Percentiles rank a stretch among this genome's conserved stretches.
These are phyloP conservation scores for Plectropomus leopardus DNA, from an alignment of 2,113 vertebrate species.

Conservation along the genomic window DNA sequence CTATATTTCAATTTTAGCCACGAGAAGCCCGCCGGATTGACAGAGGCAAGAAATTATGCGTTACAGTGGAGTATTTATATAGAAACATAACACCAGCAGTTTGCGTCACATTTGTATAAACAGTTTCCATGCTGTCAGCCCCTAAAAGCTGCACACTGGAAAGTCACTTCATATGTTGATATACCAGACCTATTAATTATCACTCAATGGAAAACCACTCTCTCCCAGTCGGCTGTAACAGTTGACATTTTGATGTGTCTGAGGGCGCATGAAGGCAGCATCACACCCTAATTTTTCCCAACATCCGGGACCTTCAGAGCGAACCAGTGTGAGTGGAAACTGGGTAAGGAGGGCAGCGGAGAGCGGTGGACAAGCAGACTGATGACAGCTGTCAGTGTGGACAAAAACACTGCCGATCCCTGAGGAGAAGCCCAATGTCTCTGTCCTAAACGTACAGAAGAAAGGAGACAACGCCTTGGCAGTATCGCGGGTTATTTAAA, in stretches of 20 bases:
- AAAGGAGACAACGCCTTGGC: slow-evolving; percentile 29
- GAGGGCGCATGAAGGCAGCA: slow-evolving; percentile 62
- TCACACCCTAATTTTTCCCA: slow-evolving; percentile 69
- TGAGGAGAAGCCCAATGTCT: slow-evolving; percentile 63
- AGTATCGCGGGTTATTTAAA: slow-evolving; percentile 17
- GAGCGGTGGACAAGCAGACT: slow-evolving; percentile 65
- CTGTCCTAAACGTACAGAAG: slow-evolving; percentile 31
- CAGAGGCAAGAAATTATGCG: neutral
- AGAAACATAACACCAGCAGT: neutral
- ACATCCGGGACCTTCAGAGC: slow-evolving; percentile 76
- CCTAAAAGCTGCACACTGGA: slow-evolving; percentile 1
- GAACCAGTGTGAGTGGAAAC: slow-evolving; percentile 61
- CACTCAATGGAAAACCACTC: slow-evolving; percentile 13
- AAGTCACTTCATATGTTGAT: neutral
- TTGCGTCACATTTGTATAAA: slow-evolving; percentile 8
- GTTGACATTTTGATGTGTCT: neutral
- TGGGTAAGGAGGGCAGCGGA: slow-evolving; percentile 60
- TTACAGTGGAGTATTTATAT: neutral
- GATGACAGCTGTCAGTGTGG: slow-evolving; percentile 84
- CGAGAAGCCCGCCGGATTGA: neutral
- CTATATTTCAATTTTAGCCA: neutral
- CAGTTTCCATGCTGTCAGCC: slow-evolving; percentile 32
- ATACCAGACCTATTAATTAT: neutral
- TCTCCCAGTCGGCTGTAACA: neutral
- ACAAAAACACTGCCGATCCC: slow-evolving; percentile 68